These are phyloP conservation scores for Sialia sialis DNA, from an alignment of 2,113 vertebrate genomes.

Conservation along the genomic window DNA sequence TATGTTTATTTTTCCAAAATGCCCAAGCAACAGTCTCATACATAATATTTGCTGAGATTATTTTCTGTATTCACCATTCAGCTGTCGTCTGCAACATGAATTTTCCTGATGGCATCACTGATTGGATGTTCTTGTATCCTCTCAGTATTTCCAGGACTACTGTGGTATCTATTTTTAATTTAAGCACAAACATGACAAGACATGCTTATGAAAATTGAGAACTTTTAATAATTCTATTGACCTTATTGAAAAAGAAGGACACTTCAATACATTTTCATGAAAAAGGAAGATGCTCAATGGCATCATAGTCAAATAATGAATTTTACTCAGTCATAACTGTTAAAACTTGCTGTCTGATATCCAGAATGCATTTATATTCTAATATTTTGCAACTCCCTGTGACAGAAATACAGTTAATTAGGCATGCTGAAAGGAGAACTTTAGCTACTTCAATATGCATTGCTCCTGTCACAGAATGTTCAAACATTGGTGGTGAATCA, in stretches of 20 bases:
- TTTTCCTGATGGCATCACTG: neutral
- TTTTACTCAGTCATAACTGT: neutral
- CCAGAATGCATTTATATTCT: neutral
- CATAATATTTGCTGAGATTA: neutral
- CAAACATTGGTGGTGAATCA: constrained; percentile 46
- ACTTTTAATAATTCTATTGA: neutral
- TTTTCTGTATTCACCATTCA: neutral
- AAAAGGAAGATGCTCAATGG: neutral
- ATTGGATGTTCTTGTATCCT: neutral
- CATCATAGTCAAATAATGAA: neutral
- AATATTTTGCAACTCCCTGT: neutral
- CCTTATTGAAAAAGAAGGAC: neutral
- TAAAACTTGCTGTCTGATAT: neutral
- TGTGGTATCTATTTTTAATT: neutral
- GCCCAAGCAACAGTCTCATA: neutral
- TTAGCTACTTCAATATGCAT: constrained; percentile 55
- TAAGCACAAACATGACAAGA: neutral
- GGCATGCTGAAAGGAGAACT: constrained; percentile 27
- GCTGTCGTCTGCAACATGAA: neutral
- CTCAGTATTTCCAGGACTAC: neutral
- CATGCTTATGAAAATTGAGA: neutral
- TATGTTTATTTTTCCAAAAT: constrained; percentile 16
- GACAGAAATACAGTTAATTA: constrained; percentile 37
- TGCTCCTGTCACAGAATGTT: constrained; percentile 51
- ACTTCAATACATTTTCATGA: neutral